Conservation (phyloP, 1,140 invertebrate species). For the Mactra quadrangularis region DNA sequence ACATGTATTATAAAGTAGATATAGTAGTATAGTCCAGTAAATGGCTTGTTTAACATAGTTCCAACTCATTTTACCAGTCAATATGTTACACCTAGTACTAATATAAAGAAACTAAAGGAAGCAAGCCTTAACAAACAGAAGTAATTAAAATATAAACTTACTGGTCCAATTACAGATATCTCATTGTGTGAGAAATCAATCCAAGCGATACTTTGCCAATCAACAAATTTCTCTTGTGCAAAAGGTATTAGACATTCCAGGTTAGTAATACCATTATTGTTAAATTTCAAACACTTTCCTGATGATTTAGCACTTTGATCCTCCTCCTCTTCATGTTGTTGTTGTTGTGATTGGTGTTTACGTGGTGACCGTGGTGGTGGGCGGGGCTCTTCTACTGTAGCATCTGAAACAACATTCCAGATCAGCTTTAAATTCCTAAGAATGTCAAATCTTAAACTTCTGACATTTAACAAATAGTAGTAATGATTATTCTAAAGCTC, state of each 20-base stretch:
- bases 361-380: constrained; percentile 30
- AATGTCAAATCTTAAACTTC: neutral
- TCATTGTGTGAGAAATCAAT: constrained; percentile 79
- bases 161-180: constrained; percentile 69
- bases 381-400: constrained; percentile 69
- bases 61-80: too few species aligned
- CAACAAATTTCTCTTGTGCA: constrained; percentile 63
- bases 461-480: neutral
- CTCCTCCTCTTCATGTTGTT: constrained; percentile 10
- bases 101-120: too few species aligned
- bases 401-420: constrained; percentile 70
- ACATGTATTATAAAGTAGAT: too few species aligned
- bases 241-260: constrained; percentile 65
- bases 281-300: constrained; percentile 70
- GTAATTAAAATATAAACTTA: constrained; percentile 62
- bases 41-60: too few species aligned
- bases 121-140: too few species aligned
- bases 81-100: too few species aligned
- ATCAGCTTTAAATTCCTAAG: neutral
- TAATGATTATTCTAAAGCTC: neutral
- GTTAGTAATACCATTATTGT: constrained; percentile 76
- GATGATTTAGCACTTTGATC: constrained; percentile 67
- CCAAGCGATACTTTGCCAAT: constrained; percentile 74
- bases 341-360: constrained; percentile 41
- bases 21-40: too few species aligned